These are phyloP conservation scores for Pachyuromys duprasi DNA, from an alignment of 2,797 vertebrate genomes.

Conservation along the genomic window DNA sequence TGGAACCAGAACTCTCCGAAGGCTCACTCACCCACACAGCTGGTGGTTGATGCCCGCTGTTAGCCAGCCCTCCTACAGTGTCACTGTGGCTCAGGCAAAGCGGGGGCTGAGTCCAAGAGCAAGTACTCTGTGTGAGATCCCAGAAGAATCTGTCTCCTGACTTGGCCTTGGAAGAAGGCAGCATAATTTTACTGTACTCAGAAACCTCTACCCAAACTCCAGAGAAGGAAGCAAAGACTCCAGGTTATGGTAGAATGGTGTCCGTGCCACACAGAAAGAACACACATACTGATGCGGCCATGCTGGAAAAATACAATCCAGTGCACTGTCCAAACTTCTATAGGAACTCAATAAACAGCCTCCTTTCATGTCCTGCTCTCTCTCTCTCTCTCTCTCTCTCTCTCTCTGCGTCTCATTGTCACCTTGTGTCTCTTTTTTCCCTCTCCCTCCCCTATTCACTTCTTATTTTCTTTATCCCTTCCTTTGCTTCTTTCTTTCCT, in stretches of 20 bases:
- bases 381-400: background rate
- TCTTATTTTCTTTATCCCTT: too few relatives aligned
- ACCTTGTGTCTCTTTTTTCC: background rate
- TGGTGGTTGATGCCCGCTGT: background rate
- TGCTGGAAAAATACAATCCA: background rate
- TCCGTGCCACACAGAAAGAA: background rate
- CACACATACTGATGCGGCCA: background rate
- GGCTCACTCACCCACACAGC: background rate
- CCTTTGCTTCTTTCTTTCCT: background rate
- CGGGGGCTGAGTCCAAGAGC: background rate
- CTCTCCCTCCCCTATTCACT: background rate
- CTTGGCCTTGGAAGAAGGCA: background rate
- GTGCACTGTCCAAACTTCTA: background rate
- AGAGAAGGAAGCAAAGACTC: background rate
- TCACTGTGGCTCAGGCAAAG: background rate
- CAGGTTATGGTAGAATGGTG: background rate
- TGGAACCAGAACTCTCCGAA: background rate
- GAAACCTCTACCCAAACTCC: background rate
- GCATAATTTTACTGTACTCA: background rate
- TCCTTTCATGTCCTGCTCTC: background rate
- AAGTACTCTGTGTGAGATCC: background rate
- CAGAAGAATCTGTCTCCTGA: background rate
- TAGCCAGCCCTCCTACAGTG: background rate
- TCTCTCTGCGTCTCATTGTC: background rate
- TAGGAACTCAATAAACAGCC: background rate